Percentiles rank a stretch among this genome's conserved stretches.
phyloP scores from a whole-genome alignment of 1,140 invertebrate species.

The Phymastichus coffea region DNA sequence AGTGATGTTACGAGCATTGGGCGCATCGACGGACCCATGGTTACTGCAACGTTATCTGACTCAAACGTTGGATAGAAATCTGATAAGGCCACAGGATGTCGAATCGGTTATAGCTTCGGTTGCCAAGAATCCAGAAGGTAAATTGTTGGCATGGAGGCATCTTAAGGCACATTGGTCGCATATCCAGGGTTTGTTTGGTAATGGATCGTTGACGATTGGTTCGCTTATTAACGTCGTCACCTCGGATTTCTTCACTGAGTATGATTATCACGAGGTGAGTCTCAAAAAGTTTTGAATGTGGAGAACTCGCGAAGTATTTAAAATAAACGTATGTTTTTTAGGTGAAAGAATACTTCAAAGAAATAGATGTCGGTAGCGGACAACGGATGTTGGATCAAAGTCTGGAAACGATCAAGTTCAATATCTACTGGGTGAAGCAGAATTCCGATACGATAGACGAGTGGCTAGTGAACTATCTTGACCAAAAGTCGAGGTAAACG shows the following conservation, averaged over 20 bases:
- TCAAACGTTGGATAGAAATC: constrained; percentile 63
- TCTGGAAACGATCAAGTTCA: constrained; percentile 74
- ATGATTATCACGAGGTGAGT: constrained; percentile 71
- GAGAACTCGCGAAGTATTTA: neutral
- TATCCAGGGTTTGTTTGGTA: constrained; percentile 66
- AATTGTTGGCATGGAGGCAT: constrained; percentile 75
- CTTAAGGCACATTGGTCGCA: constrained; percentile 72
- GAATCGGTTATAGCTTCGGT: constrained; percentile 68
- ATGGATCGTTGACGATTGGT: constrained; percentile 69
- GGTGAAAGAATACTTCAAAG: constrained; percentile 70
- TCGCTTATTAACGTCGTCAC: constrained; percentile 69
- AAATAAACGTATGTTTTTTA: constrained; percentile 38
- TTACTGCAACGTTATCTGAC: constrained; percentile 71
- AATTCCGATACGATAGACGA: constrained; percentile 64
- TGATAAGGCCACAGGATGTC: constrained; percentile 71
- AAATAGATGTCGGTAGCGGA: constrained; percentile 68
- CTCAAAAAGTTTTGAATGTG: neutral
- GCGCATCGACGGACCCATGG: constrained; percentile 70
- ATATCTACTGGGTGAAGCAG: constrained; percentile 73
- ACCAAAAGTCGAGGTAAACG: neutral
- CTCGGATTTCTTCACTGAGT: constrained; percentile 69
- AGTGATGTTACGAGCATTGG: constrained; percentile 70
- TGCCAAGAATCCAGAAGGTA: constrained; percentile 70
- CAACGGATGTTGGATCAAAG: constrained; percentile 69
- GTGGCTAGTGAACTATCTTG: constrained; percentile 58